Evolutionary conservation across 2,797 vertebrate species (phyloP).

Genomic region (Sebastes matsubarae): DNA sequence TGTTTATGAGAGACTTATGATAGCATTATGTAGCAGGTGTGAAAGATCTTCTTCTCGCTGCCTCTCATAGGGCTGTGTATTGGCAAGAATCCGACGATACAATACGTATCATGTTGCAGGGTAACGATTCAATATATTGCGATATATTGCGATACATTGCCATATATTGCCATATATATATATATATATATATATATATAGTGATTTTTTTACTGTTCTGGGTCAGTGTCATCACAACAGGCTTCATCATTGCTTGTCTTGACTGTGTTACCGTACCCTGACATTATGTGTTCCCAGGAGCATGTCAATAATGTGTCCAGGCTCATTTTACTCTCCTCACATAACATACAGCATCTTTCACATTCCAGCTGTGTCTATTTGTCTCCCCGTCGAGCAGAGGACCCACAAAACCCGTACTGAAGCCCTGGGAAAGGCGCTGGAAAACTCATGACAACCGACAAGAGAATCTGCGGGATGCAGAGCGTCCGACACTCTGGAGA

Average conservation of each 20-base stretch:
- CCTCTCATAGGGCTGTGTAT: not conserved
- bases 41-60: not conserved
- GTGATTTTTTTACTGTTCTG: not conserved
- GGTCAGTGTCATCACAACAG: not conserved
- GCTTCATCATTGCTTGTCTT: slow-evolving; percentile 5
- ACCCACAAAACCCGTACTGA: slow-evolving; percentile 4
- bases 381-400: slow-evolving; percentile 22
- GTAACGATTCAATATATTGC: too few relatives aligned
- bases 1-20: slow-evolving; percentile 5
- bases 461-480: slow-evolving; percentile 36
- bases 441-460: slow-evolving; percentile 42
- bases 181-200: too few relatives aligned
- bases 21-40: slow-evolving; percentile 2
- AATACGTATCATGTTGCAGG: too few relatives aligned
- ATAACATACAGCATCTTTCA: slow-evolving; percentile 23
- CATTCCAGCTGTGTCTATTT: slow-evolving; percentile 50
- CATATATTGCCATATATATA: too few relatives aligned
- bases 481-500: slow-evolving; percentile 34
- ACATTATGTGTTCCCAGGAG: slow-evolving; percentile 20
- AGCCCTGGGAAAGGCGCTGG: slow-evolving; percentile 29
- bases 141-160: too few relatives aligned
- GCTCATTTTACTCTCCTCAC: slow-evolving; percentile 32
- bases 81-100: too few relatives aligned
- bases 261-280: not conserved
- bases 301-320: slow-evolving; percentile 5